Percentiles rank a stretch among this genome's conserved stretches.
Conservation (phyloP, 2,113 vertebrate species). For the Athene noctua region DNA sequence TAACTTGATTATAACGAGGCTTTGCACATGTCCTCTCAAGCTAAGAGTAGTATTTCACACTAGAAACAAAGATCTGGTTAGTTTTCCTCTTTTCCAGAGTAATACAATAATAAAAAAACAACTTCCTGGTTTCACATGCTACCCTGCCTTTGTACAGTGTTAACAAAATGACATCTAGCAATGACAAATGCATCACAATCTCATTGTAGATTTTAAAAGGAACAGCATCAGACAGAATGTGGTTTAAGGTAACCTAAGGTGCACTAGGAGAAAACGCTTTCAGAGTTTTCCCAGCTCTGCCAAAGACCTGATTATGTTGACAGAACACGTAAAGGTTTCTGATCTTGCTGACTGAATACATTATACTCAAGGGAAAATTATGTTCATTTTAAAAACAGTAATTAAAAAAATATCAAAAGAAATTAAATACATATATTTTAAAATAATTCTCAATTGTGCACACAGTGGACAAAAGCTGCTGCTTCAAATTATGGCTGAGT, state of each 20-base stretch:
- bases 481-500: background rate
- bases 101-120: background rate
- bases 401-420: background rate
- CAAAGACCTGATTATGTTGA: background rate
- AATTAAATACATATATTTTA: background rate
- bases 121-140: background rate
- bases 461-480: background rate
- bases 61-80: background rate
- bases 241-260: background rate
- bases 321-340: background rate
- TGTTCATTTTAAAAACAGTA: background rate
- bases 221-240: background rate
- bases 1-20: background rate
- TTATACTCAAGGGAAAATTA: background rate
- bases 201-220: background rate
- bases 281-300: background rate
- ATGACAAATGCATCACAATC: background rate
- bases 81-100: background rate
- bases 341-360: background rate
- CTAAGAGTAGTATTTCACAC: background rate
- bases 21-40: background rate
- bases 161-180: conserved; percentile 4
- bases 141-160: background rate
- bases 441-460: background rate
- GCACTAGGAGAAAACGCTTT: background rate